Base-by-base conservation (phyloP, 2,113 vertebrate species). In the Esox niger region DNA sequence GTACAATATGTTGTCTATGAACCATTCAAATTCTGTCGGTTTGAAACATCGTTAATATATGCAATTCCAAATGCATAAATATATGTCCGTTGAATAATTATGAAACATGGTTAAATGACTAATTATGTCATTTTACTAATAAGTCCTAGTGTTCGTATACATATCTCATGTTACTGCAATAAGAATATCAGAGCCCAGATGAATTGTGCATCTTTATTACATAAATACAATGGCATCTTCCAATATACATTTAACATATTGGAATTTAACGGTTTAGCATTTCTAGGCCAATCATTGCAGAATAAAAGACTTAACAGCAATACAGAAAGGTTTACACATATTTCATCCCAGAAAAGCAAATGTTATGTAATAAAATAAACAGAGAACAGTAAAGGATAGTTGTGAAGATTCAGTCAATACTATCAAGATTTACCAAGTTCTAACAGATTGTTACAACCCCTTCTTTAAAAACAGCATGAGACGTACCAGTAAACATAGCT, bases 181-280 rank as follows among this genome's bases (percentile, higher is more conserved):
- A 54, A 20, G 15, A 21, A 23, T 47, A 10, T 8, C 46, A 46
- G 21, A 38, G 49, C 35, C 35, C 60, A 31, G 74, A 79, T 74
- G 71, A 83, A 80, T 86, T 85, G 80, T 87, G 84, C 83, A 86
- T 84, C 76, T 86, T 89, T 83, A 89, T 87, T 79, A 52, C 38
- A 84, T 84, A 55, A 82, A 82, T 81, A 78, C 83, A 81, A 77
- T 77, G 68, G 83, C 80, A 66, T 81, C 68, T 78, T 73, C 74
- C 56, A 69, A 74, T 62, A 86, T 68, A 78, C 75, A 67, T 64
- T 66, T 80, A 82, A 74, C 84, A 70, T 63, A 78, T 47, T 2
- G 79, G 74, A 84, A 84, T 80, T 60, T 79, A 70, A 73, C 20
- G 25, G 26, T 35, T 52, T 52, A 52, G 47, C 47, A 52, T 6